Base-by-base conservation (phyloP, 1,140 invertebrate genomes). In the Aplysia californica region DNA sequence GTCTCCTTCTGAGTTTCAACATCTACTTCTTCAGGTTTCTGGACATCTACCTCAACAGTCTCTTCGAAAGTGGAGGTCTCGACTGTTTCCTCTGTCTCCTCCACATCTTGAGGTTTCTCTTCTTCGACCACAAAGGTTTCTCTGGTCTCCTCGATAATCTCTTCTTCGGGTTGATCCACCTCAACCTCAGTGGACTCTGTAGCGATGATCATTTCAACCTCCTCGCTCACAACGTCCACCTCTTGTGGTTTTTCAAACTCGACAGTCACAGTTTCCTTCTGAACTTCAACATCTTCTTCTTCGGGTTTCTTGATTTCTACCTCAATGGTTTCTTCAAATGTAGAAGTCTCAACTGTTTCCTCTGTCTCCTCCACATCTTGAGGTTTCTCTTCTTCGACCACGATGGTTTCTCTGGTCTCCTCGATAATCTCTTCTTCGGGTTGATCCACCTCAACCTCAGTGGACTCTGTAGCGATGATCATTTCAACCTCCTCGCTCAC, bases 361-460 rank as follows among this genome's bases (percentile, higher is more conserved):
- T 58, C 29, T 20, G 50, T 77, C 35, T 74, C 64, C 58, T 75
- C 65, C 4, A 70, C 61, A 67, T 71, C 36, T 64, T 78, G 67
- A 44, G 61, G 39, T 44, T 72, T 72, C 67, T 75, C 71, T 75
- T 29, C 55, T 38, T 72, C 68, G 31, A 77, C 69, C 23, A 38
- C 39, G 20, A 80, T 59, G n/a, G 77, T 79, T 74, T 83, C 78
- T 75, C 72, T 75, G 21, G 66, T 59, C 41, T 65, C 71, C 38
- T 77, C 78, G 64, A 79, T 36, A 15, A 64, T 80, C 70, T 82
- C 78, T 39, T 79, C 80, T 29, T 18, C 39, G 0, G 78, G 79
- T 56, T 61, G 70, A 26, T 77, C 81, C 61, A 35, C 50, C 41
- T 77, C 73, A 35, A 79, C 31, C 31, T 80, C 82, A 38, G 6